A percentile compares a stretch with the other conserved stretches of the same genome.
phyloP scores from a whole-genome alignment of 2,888 invertebrate species.

The Nematopogon swammerdamellus region DNA sequence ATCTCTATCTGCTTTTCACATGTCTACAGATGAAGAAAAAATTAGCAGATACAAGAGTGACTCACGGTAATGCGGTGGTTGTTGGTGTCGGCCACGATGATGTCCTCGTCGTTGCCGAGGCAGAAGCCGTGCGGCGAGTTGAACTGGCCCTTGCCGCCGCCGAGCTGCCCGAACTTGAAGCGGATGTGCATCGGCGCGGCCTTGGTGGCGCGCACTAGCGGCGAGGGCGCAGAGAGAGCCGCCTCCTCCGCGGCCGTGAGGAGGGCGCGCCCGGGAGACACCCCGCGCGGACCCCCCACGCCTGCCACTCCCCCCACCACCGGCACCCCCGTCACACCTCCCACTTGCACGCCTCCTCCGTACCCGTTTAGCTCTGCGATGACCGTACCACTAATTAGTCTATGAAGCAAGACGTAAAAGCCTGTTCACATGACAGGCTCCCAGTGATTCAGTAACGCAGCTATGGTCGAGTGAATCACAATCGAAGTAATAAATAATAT shows the following conservation, averaged over 20 bases:
- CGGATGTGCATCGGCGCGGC: slow-evolving; percentile 84
- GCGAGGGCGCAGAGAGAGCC: slow-evolving; percentile 42
- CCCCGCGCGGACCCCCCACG: slow-evolving; percentile 48
- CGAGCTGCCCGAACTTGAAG: slow-evolving; percentile 92
- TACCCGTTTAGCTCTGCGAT: slow-evolving; percentile 48
- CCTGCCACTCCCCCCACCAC: slow-evolving; percentile 42
- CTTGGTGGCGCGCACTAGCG: slow-evolving; percentile 63
- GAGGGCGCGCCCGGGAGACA: slow-evolving; percentile 44
- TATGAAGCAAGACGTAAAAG: too few relatives aligned
- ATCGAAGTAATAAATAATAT: too few relatives aligned
- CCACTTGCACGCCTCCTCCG: slow-evolving; percentile 34
- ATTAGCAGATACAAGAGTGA: too few relatives aligned
- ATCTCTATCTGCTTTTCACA: too few relatives aligned
- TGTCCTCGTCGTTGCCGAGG: slow-evolving; percentile 91
- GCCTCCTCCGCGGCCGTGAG: slow-evolving; percentile 46
- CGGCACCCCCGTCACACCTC: slow-evolving; percentile 39
- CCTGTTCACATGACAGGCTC: too few relatives aligned
- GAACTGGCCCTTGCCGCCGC: slow-evolving; percentile 90
- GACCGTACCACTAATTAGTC: too few relatives aligned
- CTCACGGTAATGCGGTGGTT: slow-evolving; percentile 95
- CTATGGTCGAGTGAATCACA: too few relatives aligned
- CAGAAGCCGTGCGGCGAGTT: slow-evolving; percentile 98
- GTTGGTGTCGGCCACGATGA: slow-evolving; percentile 95
- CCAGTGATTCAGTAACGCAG: too few relatives aligned
- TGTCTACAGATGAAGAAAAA: too few relatives aligned